Evolutionary conservation across 1,140 invertebrate species (phyloP), one percentile per base, ranked within the genome.

Genomic region (Chionoecetes opilio): DNA sequence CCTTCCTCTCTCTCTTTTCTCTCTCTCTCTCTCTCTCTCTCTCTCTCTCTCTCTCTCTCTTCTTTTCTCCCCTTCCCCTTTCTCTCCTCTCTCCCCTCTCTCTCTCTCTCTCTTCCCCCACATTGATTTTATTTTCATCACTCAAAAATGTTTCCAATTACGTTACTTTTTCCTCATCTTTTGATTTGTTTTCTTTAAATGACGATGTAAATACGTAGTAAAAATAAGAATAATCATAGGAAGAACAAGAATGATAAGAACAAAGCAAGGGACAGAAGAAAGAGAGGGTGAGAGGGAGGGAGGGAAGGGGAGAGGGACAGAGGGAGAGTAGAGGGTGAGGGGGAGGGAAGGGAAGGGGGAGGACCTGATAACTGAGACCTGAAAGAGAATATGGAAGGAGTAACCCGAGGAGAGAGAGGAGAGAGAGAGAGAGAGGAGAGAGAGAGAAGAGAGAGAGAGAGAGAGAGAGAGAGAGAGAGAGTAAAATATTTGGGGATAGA

Each of bases 321-420:
- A 75, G 63, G n/a, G 63, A 75, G 63, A 75, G 63, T n/a, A 75
- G 63, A 75, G 63, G n/a, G 63, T n/a, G 63, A 75, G 63, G n/a
- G 63, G n/a, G 63, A n/a, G 63, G n/a, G 26, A 21, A n/a, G n/a
- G 63, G n/a, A n/a, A 21, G 63, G 21, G 21, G 21, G n/a, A n/a
- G n/a, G 63, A n/a, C 63, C 21, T 75, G 63, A 75, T 75, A 75
- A 75, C 63, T 75, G 63, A 75, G 21, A 75, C 63, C 6, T 26
- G 63, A 75, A 75, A 75, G 63, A 75, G 63, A 75, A 75, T 75
- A 75, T 75, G 63, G 63, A 75, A 75, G 63, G n/a, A 11, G 63
- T 75, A 75, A 75, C 63, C n/a, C 6, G 26, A 75, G 63, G 53
- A 26, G 21, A 21, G 9, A 26, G 53, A 9, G 9, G 53, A 6